These are phyloP conservation scores for Bombus cullumanus DNA, from an alignment of 1,140 invertebrate genomes.

Conservation along the genomic window DNA sequence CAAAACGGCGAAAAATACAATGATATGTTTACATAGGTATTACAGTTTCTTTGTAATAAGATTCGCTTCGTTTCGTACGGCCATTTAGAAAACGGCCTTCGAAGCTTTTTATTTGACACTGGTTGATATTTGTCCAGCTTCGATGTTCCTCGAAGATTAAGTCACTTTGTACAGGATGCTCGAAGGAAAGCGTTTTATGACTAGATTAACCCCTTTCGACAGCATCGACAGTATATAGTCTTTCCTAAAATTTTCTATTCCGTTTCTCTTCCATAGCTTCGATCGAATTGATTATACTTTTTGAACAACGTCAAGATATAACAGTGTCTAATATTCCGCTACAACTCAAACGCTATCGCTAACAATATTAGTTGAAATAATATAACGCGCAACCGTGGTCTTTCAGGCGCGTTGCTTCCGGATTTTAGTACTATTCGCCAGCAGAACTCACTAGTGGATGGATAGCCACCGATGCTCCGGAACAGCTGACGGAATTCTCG, in stretches of 20 bases:
- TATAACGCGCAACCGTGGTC: not conserved
- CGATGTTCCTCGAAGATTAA: not conserved
- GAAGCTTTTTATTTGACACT: constrained; percentile 41
- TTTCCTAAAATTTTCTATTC: not conserved
- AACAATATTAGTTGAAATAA: not conserved
- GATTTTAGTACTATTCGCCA: constrained; percentile 51
- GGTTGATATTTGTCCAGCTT: constrained; percentile 56
- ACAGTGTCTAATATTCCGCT: not conserved
- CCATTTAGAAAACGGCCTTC: not conserved
- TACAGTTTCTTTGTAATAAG: not conserved
- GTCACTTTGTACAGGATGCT: not conserved
- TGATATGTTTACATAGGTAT: not conserved
- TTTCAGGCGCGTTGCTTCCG: not conserved
- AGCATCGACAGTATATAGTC: not conserved
- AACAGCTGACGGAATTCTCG: constrained; percentile 83
- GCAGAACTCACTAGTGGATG: constrained; percentile 81
- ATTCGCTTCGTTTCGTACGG: not conserved
- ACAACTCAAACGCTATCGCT: not conserved
- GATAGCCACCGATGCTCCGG: constrained; percentile 82
- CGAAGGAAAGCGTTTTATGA: not conserved
- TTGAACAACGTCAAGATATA: not conserved
- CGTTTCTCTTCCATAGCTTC: not conserved
- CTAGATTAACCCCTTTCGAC: constrained; percentile 21
- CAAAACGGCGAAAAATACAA: not conserved
- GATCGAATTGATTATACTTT: not conserved